Base-by-base conservation (phyloP, 2,888 invertebrate genomes). In the Microctonus aethiopoides region DNA sequence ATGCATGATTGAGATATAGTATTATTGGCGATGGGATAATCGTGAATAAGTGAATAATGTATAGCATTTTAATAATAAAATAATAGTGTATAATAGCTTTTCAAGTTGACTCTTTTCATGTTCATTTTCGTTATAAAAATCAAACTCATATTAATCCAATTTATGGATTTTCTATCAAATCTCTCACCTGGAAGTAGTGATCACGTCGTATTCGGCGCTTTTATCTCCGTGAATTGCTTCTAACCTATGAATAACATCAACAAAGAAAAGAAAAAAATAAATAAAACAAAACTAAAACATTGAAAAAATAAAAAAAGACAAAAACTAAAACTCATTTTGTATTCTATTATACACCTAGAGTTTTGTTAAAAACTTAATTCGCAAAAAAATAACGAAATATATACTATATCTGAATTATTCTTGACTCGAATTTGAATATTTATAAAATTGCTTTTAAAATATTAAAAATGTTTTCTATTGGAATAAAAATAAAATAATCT, bases 171-270 rank as follows among this genome's bases (percentile, higher is more conserved):
- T 73, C 73, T 54, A 73, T 77, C 72, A 73, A 79, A 73, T 79
- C 84, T 46, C 46, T 86, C 84, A 86, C 85, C 86, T 86, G 82
- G 85, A 84, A 79, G 82, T 79, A 70, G 86, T 86, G 79, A 86
- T 82, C 81, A 86, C 85, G 80, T 86, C 86, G 83, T 86, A 86
- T 78, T 86, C 84, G 72, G 83, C 84, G 75, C 79, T 80, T 81
- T 83, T 85, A 85, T 86, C 84, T 74, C 84, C 85, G 70, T 83
- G 80, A 78, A 82, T 78, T 77, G 82, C 82, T 80, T 80, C 78
- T 78, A 83, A 83, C 85, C 85, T 86, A 86, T 72, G 84, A 83
- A 84, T 78, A 81, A 75, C 82, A 84, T 79, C 77, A 82, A 82
- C 78, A 78, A 83, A 79, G 66, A 57, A 32, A 20, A 67, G 36